Base-by-base conservation (phyloP, 1,140 invertebrate species). In the Eubasilissa regina region DNA sequence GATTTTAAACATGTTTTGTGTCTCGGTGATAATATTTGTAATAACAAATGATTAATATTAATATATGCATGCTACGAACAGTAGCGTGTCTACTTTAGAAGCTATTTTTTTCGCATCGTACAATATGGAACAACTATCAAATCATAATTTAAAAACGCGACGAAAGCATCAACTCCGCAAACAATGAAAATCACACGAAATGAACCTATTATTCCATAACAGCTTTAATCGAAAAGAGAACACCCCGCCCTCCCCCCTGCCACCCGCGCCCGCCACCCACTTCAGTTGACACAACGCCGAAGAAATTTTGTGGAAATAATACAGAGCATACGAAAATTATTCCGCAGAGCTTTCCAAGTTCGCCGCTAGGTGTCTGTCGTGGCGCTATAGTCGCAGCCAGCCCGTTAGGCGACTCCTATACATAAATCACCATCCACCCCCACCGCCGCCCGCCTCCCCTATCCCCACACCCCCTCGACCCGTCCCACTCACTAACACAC, bases 361-460 rank as follows among this genome's bases (percentile, higher is more conserved):
- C 51, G 70, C 70, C 70, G 70, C 70, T 74, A 74, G 70, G 70
- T 77, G 75, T 77, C 60, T 75, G 73, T 60, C 43, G 73, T 60
- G 53, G 73, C 51, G 73, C 73, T 77, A 44, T 77, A 66, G 73
- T 78, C 77, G 80, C 72, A 73, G 51, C 74, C 64, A 77, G 77
- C 73, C 80, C 77, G 80, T 73, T 75, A 66, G 77, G 77, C 80
- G 78, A 82, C 81, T 64, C 74, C 62, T 66, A 82, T 79, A 82
- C 75, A 82, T 82, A 82, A 82, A 82, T 82, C 81, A 82, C 78
- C 81, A 56, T 21, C 75, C 25, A 35, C 74, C 74, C 56, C 70
- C 56, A 44, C 17, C 72, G 58, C 4, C 72, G 9, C 7, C 56
- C 43, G 3, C 53, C 11, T 68, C 4, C 56, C 12, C 51, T 0